A percentile compares a stretch with the other conserved stretches of the same genome.
Evolutionary conservation across 2,113 vertebrate genomes (phyloP).

Genomic region (Gopherus evgoodei): DNA sequence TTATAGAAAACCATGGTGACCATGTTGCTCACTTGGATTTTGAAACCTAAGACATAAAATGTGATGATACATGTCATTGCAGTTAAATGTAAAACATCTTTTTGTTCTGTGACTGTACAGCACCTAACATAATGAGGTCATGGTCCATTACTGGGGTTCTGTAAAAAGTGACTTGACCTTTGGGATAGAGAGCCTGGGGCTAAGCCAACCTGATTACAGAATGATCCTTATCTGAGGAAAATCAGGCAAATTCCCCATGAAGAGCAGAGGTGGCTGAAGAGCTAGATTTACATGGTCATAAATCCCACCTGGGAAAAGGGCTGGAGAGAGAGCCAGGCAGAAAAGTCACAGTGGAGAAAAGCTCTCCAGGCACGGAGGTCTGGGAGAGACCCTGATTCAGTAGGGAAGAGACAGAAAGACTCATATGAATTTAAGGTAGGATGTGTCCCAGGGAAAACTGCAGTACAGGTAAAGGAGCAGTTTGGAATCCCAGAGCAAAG

Average conservation of each 20-base stretch:
- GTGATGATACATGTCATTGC: not conserved
- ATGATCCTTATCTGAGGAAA: not conserved
- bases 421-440: too few species aligned
- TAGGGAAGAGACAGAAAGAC: not conserved
- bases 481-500: not conserved
- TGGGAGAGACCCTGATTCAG: not conserved
- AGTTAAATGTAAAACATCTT: not conserved
- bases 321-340: not conserved
- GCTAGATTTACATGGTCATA: not conserved
- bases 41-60: not conserved
- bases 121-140: not conserved
- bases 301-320: not conserved
- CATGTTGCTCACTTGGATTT: not conserved
- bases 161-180: not conserved
- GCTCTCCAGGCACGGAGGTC: not conserved
- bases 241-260: not conserved
- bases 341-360: not conserved
- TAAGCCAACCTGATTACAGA: not conserved
- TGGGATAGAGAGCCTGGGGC: not conserved
- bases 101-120: not conserved
- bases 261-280: not conserved
- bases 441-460: not conserved
- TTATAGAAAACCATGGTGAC: not conserved
- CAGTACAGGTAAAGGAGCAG: not conserved
- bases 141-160: not conserved